Evolutionary conservation across 2,888 invertebrate species (phyloP).

Genomic region (Lasioglossum marginatum): DNA sequence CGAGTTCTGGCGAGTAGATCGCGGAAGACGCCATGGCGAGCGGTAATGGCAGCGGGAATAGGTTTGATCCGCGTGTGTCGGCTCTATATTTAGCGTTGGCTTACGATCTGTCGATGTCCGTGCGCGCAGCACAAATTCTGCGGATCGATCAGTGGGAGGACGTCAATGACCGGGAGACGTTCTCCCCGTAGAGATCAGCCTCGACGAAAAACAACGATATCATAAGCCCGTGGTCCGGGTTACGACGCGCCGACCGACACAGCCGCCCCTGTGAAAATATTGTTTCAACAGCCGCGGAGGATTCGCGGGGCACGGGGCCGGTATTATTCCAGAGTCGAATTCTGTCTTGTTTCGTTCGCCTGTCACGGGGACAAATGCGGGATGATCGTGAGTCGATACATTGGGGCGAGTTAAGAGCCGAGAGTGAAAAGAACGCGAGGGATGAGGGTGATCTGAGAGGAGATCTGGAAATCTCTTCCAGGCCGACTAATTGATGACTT

Average conservation of each 20-base stretch:
- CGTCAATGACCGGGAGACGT: slow-evolving; percentile 62
- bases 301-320: slow-evolving; percentile 42
- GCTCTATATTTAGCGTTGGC: slow-evolving; percentile 53
- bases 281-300: slow-evolving; percentile 70
- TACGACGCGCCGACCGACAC: slow-evolving; percentile 62
- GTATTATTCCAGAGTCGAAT: slow-evolving; percentile 64
- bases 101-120: slow-evolving; percentile 48
- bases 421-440: neutral
- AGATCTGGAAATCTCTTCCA: neutral
- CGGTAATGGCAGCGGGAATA: neutral
- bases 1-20: slow-evolving; percentile 22
- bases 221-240: slow-evolving; percentile 55
- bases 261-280: slow-evolving; percentile 77
- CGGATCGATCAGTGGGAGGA: slow-evolving; percentile 64
- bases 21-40: slow-evolving; percentile 12
- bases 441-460: neutral
- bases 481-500: neutral
- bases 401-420: slow-evolving; percentile 29
- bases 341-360: slow-evolving; percentile 32
- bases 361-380: slow-evolving; percentile 19
- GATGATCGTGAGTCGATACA: slow-evolving; percentile 7
- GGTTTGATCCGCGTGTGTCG: slow-evolving; percentile 23
- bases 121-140: slow-evolving; percentile 47
- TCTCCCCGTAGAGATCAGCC: slow-evolving; percentile 38
- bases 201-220: slow-evolving; percentile 68